A percentile compares a stretch with the other conserved stretches of the same genome.
Evolutionary conservation across 2,797 vertebrate genomes (phyloP).

Genomic region (Scolopax rusticola): DNA sequence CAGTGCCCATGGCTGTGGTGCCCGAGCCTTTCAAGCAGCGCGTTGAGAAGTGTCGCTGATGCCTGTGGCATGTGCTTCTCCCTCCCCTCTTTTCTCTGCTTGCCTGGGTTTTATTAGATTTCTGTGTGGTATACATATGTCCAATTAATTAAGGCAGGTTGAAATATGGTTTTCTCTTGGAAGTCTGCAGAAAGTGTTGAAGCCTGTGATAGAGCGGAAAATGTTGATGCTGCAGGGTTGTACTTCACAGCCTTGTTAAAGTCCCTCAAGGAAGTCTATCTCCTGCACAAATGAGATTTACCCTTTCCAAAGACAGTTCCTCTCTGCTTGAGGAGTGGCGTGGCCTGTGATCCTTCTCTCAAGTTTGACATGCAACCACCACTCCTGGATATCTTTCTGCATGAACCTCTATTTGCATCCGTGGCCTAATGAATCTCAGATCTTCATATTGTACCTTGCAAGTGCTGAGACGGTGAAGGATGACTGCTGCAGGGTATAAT

Average conservation of each 20-base stretch:
- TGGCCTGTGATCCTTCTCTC: not conserved
- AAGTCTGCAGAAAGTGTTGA: slow-evolving; percentile 26
- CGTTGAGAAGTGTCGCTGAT: not conserved
- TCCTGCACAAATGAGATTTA: slow-evolving; percentile 47
- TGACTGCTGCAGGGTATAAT: slow-evolving; percentile 23
- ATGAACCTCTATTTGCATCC: not conserved
- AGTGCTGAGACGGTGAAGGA: not conserved
- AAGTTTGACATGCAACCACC: not conserved
- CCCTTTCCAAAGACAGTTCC: not conserved
- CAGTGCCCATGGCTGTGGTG: accelerated
- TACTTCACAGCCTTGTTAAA: slow-evolving; percentile 46
- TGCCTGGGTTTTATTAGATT: not conserved
- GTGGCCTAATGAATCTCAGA: not conserved
- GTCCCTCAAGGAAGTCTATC: slow-evolving; percentile 28
- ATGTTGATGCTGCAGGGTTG: slow-evolving; percentile 57
- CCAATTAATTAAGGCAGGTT: slow-evolving; percentile 24
- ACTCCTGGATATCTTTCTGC: slow-evolving; percentile 1
- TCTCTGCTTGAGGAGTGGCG: not conserved
- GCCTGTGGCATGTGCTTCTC: not conserved
- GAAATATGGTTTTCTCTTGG: slow-evolving; percentile 18
- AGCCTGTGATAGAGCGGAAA: not conserved
- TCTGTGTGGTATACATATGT: not conserved
- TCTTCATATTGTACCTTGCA: not conserved
- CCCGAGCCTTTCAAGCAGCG: not conserved
- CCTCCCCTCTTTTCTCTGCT: not conserved